Conservation (phyloP, 2,113 vertebrate genomes). For the Aldabrachelys gigantea region DNA sequence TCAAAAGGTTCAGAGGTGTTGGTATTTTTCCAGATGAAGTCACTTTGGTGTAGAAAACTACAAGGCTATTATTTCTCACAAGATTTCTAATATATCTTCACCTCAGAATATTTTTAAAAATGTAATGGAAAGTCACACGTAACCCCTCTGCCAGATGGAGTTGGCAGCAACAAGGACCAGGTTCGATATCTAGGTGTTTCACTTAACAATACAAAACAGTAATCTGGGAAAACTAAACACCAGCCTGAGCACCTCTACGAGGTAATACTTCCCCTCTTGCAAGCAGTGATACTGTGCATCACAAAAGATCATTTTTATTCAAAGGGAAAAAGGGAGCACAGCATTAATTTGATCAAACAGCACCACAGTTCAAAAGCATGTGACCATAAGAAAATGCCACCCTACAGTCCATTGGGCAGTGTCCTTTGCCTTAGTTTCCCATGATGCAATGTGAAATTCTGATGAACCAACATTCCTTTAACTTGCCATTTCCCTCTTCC, state of each 20-base stretch:
- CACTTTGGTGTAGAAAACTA: slow-evolving; percentile 55
- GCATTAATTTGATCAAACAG: neutral
- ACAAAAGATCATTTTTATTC: neutral
- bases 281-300: neutral
- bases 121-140: slow-evolving; percentile 54
- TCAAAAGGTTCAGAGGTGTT: slow-evolving; percentile 25
- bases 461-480: neutral
- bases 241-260: neutral
- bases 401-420: neutral
- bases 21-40: slow-evolving; percentile 18
- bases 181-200: neutral
- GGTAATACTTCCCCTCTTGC: neutral
- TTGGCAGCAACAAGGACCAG: neutral
- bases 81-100: slow-evolving; percentile 63
- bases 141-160: neutral
- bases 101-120: slow-evolving; percentile 67
- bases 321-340: neutral
- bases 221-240: neutral
- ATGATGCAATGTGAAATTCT: neutral
- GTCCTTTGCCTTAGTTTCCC: neutral
- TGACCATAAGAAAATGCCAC: neutral
- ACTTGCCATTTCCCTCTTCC: neutral
- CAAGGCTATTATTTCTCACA: slow-evolving; percentile 17
- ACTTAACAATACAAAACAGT: neutral
- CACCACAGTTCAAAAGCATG: neutral